phyloP scores from a whole-genome alignment of 2,797 vertebrate species.

The Enteromius viviparus region DNA sequence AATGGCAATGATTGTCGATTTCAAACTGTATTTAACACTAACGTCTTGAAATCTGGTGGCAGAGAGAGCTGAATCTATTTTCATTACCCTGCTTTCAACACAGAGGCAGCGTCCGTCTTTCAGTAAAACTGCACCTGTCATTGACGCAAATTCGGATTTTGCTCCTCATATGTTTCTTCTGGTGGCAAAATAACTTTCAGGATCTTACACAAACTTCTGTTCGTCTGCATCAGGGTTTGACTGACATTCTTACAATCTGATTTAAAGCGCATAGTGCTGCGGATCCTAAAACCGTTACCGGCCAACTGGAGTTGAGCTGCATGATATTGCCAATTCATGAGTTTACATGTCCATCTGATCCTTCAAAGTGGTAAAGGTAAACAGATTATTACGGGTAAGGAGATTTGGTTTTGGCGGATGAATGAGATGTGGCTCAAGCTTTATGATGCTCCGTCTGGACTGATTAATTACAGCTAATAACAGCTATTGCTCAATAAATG shows the following conservation, averaged over 20 bases:
- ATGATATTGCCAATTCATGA: neutral
- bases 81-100: conserved; percentile 58
- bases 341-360: neutral
- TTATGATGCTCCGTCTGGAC: neutral
- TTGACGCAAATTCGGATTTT: neutral
- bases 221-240: neutral
- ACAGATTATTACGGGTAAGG: neutral
- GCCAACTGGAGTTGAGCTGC: neutral
- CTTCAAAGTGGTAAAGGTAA: conserved; percentile 19
- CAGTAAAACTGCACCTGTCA: neutral
- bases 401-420: neutral
- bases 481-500: neutral
- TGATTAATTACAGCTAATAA: too few relatives aligned
- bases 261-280: neutral
- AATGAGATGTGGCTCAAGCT: neutral
- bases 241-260: neutral
- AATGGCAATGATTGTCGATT: conserved; percentile 70
- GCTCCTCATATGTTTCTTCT: neutral
- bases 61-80: conserved; percentile 67
- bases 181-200: neutral
- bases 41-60: conserved; percentile 71
- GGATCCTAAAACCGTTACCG: neutral
- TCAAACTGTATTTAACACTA: conserved; percentile 70
- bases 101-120: neutral
- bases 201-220: neutral